phyloP scores from a whole-genome alignment of 2,113 vertebrate species.

The Thryonomys swinderianus region DNA sequence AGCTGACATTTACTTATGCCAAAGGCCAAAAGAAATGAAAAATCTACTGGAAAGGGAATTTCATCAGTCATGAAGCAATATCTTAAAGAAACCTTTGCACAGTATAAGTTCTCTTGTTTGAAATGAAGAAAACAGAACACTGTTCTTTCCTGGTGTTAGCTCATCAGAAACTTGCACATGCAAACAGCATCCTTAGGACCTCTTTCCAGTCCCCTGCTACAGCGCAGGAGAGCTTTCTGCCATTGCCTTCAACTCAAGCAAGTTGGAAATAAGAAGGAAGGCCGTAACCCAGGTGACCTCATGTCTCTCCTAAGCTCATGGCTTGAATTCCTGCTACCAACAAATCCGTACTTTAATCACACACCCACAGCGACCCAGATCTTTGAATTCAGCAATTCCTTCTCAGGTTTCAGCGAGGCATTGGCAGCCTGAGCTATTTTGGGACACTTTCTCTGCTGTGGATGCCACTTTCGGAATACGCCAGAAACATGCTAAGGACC shows the following conservation, averaged over 20 bases:
- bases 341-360: slow-evolving; percentile 86
- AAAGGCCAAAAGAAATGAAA: slow-evolving; percentile 78
- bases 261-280: slow-evolving; percentile 81
- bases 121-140: slow-evolving; percentile 58
- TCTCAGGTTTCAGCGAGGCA: slow-evolving; percentile 88
- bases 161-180: slow-evolving; percentile 47
- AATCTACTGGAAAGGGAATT: slow-evolving; percentile 77
- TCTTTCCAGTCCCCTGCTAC: slow-evolving; percentile 38
- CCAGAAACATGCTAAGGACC: slow-evolving; percentile 88
- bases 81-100: slow-evolving; percentile 73
- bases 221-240: slow-evolving; percentile 44
- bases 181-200: slow-evolving; percentile 28
- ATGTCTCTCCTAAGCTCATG: slow-evolving; percentile 83
- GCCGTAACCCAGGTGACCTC: slow-evolving; percentile 79
- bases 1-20: slow-evolving; percentile 75
- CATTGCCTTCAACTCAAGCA: slow-evolving; percentile 79
- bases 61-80: slow-evolving; percentile 62
- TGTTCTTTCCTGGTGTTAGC: slow-evolving; percentile 52
- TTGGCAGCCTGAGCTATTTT: slow-evolving; percentile 90
- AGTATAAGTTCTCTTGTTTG: slow-evolving; percentile 59
- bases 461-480: slow-evolving; percentile 88
- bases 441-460: slow-evolving; percentile 87
- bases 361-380: slow-evolving; percentile 88
- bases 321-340: slow-evolving; percentile 86
- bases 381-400: slow-evolving; percentile 89